These are phyloP conservation scores for Semotilus atromaculatus DNA, from an alignment of 2,797 vertebrate genomes.

Conservation along the genomic window DNA sequence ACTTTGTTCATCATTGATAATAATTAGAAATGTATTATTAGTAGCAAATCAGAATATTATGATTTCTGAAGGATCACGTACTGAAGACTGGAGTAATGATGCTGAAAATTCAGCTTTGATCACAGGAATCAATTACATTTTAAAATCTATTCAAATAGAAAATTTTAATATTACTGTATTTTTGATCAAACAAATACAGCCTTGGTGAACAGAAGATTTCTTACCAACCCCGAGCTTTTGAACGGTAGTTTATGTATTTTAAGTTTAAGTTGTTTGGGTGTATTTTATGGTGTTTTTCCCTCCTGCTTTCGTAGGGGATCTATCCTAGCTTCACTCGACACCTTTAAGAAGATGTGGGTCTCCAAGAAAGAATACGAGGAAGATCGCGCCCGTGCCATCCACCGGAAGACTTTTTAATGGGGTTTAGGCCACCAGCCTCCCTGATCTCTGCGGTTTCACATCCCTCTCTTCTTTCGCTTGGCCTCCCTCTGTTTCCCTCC, in stretches of 20 bases:
- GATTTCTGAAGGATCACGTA: not conserved
- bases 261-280: no score
- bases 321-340: slow-evolving; percentile 90
- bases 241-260: not conserved
- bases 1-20: not conserved
- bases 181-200: not conserved
- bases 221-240: not conserved
- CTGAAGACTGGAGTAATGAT: not conserved
- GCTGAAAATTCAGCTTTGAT: not conserved
- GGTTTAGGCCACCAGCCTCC: not conserved
- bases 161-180: not conserved
- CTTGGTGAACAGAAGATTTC: not conserved
- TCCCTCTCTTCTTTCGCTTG: slow-evolving; percentile 19
- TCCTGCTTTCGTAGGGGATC: slow-evolving; percentile 77
- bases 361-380: slow-evolving; percentile 94
- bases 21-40: not conserved
- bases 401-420: slow-evolving; percentile 90
- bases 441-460: not conserved
- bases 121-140: not conserved
- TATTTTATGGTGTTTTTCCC: not conserved
- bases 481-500: not conserved
- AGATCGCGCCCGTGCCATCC: slow-evolving; percentile 87
- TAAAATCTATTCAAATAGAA: not conserved
- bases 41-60: not conserved
- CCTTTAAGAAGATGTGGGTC: slow-evolving; percentile 95